Conservation (phyloP, 1,140 invertebrate species). For the Drosophila hydei region DNA sequence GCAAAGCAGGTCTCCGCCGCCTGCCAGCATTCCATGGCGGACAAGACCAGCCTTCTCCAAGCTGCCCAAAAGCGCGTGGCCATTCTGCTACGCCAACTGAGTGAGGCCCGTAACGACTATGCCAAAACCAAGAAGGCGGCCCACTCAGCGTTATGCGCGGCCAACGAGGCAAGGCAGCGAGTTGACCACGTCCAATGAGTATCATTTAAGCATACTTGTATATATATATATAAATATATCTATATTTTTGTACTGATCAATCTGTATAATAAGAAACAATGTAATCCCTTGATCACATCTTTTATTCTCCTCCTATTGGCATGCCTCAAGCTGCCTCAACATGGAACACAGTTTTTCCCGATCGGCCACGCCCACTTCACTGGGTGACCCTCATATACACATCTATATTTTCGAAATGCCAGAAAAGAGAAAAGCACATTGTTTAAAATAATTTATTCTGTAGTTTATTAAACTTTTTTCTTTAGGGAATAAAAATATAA, state of each 20-base stretch:
- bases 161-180: conserved; percentile 59
- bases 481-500: conserved; percentile 84
- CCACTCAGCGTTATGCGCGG: conserved; percentile 40
- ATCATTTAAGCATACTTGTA: background rate
- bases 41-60: conserved; percentile 41
- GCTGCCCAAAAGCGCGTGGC: conserved; percentile 56
- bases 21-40: conserved; percentile 47
- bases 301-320: no score
- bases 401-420: no score
- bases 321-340: no score
- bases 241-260: conserved; percentile 5
- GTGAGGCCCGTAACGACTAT: conserved; percentile 46
- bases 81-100: conserved; percentile 38
- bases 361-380: no score
- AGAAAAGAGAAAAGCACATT: conserved; percentile 1
- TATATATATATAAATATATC: conserved; percentile 26
- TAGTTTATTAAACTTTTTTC: conserved; percentile 83
- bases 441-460: conserved; percentile 68
- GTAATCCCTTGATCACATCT: background rate
- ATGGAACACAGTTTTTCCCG: no score
- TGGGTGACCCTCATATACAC: no score
- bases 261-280: background rate
- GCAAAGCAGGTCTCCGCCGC: conserved; percentile 40
- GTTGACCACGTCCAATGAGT: conserved; percentile 1
- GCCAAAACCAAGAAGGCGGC: conserved; percentile 59